A percentile compares a stretch with the other conserved stretches of the same genome.
Conservation (phyloP, 2,888 invertebrate genomes). For the Rhamphomyia laevipes region DNA sequence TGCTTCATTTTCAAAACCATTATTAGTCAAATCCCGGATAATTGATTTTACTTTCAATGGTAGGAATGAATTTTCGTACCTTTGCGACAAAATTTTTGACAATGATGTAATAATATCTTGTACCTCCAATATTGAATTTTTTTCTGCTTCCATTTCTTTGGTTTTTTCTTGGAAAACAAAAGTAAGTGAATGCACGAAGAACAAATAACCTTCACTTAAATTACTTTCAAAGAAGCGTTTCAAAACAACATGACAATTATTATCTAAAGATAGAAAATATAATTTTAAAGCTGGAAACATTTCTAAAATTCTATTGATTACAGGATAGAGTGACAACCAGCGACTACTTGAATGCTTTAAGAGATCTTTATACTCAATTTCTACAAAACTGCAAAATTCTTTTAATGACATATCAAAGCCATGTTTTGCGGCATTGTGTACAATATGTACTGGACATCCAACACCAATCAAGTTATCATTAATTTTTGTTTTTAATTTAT, state of each 20-base stretch:
- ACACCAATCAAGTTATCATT: not conserved
- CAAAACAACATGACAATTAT: constrained; percentile 1
- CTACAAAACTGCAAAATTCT: constrained; percentile 6
- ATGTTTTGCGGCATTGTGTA: not conserved
- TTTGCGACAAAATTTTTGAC: not conserved
- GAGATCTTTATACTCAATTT: constrained; percentile 4
- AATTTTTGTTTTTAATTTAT: constrained; percentile 1
- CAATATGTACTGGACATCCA: not conserved
- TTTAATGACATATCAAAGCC: constrained; percentile 2
- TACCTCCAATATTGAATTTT: constrained; percentile 7
- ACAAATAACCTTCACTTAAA: constrained; percentile 7
- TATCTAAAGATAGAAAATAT: constrained; percentile 2
- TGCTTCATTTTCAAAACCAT: not conserved
- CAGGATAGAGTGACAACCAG: constrained; percentile 7
- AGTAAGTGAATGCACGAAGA: constrained; percentile 6
- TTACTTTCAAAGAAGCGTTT: constrained; percentile 6
- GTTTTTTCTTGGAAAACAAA: constrained; percentile 5
- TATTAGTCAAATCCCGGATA: not conserved
- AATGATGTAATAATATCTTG: not conserved
- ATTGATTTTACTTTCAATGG: not conserved
- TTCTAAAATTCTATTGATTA: constrained; percentile 5
- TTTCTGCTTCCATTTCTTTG: constrained; percentile 6
- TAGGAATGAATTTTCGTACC: not conserved
- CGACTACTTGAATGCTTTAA: constrained; percentile 6
- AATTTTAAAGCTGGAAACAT: constrained; percentile 6